Conservation (phyloP, 1,140 invertebrate species). For the Drosophila bipectinata region DNA sequence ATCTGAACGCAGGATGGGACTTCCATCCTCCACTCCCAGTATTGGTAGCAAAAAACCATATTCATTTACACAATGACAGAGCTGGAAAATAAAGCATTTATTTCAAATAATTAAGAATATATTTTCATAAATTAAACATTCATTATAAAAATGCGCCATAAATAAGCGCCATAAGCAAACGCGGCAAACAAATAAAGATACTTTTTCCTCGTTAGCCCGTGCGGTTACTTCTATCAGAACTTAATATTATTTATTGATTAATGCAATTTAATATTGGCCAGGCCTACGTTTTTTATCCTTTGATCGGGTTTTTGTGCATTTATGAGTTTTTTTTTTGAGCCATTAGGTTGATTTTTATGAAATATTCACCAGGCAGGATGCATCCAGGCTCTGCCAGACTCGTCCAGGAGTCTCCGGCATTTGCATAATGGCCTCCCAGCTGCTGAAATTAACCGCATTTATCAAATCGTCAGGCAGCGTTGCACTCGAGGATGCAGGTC, state of each 20-base stretch:
- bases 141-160: slow-evolving; percentile 72
- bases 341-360: slow-evolving; percentile 60
- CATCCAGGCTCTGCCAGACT: background rate
- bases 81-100: slow-evolving; percentile 8
- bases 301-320: slow-evolving; percentile 37
- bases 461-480: slow-evolving; percentile 53
- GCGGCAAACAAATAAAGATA: background rate
- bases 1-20: slow-evolving; percentile 58
- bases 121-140: slow-evolving; percentile 81
- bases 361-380: slow-evolving; percentile 23
- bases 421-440: slow-evolving; percentile 67
- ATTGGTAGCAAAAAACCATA: slow-evolving; percentile 26
- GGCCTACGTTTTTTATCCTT: background rate
- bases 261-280: background rate
- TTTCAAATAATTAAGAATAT: slow-evolving; percentile 61
- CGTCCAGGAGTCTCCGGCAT: slow-evolving; percentile 35
- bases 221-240: background rate
- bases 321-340: slow-evolving; percentile 14
- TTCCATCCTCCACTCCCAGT: slow-evolving; percentile 23
- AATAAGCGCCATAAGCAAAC: slow-evolving; percentile 70
- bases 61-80: slow-evolving; percentile 64
- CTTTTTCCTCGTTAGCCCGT: background rate
- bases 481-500: slow-evolving; percentile 7
- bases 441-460: slow-evolving; percentile 65
- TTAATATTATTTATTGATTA: slow-evolving; percentile 6